phyloP scores from a whole-genome alignment of 2,888 invertebrate species.

The Lomographa bimaculata region DNA sequence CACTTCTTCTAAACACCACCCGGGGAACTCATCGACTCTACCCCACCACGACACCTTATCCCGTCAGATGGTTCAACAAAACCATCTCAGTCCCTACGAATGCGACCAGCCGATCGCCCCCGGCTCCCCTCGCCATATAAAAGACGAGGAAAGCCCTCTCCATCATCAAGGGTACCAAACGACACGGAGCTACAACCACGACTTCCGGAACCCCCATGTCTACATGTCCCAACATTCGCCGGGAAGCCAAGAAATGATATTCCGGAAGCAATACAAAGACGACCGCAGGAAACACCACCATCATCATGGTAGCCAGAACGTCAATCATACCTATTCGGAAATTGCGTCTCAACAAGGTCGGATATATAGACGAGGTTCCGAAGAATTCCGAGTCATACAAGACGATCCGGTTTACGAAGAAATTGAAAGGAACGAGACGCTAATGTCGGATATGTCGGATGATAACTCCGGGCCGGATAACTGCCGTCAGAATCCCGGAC shows the following conservation, averaged over 20 bases:
- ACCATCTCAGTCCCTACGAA: slow-evolving; percentile 83
- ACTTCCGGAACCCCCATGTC: slow-evolving; percentile 75
- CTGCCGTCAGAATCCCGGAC: slow-evolving; percentile 86
- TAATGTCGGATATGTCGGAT: slow-evolving; percentile 90
- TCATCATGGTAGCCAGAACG: slow-evolving; percentile 80
- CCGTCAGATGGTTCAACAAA: slow-evolving; percentile 71
- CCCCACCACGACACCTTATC: slow-evolving; percentile 85
- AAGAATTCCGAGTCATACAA: slow-evolving; percentile 82
- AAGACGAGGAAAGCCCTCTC: slow-evolving; percentile 72
- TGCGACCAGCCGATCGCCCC: slow-evolving; percentile 73
- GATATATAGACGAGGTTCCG: slow-evolving; percentile 78
- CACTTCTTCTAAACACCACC: slow-evolving; percentile 93
- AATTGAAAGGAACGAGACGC: slow-evolving; percentile 88
- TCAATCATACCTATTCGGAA: slow-evolving; percentile 91
- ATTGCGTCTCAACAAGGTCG: slow-evolving; percentile 82
- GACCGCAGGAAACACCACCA: slow-evolving; percentile 77
- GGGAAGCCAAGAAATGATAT: slow-evolving; percentile 75
- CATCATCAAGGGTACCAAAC: slow-evolving; percentile 75
- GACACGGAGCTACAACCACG: slow-evolving; percentile 75
- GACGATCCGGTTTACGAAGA: slow-evolving; percentile 93
- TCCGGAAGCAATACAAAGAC: slow-evolving; percentile 75
- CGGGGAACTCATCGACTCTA: slow-evolving; percentile 86
- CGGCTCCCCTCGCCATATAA: slow-evolving; percentile 72
- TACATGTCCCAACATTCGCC: slow-evolving; percentile 78
- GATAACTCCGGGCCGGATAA: slow-evolving; percentile 86